Conservation (phyloP, 2,797 vertebrate genomes). For the Phalloptychus januarius region DNA sequence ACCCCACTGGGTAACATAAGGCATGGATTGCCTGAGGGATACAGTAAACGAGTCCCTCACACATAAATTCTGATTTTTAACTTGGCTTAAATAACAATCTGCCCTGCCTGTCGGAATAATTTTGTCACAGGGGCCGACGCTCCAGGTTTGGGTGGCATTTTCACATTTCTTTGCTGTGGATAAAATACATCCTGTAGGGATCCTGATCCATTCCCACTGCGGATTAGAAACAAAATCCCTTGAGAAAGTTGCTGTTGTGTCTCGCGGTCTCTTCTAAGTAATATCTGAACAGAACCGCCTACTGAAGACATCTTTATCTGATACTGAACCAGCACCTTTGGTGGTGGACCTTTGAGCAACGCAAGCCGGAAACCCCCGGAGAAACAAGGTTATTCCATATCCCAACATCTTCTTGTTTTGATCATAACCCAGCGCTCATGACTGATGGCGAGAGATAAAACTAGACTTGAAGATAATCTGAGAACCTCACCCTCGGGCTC, state of each 20-base stretch:
- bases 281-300: conserved; percentile 14
- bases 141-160: conserved; percentile 8
- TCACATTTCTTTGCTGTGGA: conserved; percentile 18
- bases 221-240: conserved; percentile 33
- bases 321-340: conserved; percentile 5
- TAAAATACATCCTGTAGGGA: conserved; percentile 28
- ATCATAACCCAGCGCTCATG: conserved; percentile 7
- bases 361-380: neutral
- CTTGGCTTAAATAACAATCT: conserved; percentile 30
- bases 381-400: conserved; percentile 13
- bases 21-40: conserved; percentile 16
- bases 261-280: conserved; percentile 10
- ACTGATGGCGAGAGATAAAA: conserved; percentile 5
- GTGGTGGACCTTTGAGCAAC: conserved; percentile 15
- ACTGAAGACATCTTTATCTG: conserved; percentile 3
- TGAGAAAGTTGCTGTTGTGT: conserved; percentile 18
- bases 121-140: neutral
- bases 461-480: conserved; percentile 6
- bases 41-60: conserved; percentile 35
- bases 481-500: conserved; percentile 11
- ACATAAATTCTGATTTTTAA: conserved; percentile 36
- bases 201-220: conserved; percentile 24
- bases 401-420: conserved; percentile 11
- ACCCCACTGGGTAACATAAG: conserved; percentile 30
- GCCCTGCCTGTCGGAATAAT: conserved; percentile 4